Conservation (phyloP, 1,140 invertebrate species). For the Muscidifurax raptorellus region DNA sequence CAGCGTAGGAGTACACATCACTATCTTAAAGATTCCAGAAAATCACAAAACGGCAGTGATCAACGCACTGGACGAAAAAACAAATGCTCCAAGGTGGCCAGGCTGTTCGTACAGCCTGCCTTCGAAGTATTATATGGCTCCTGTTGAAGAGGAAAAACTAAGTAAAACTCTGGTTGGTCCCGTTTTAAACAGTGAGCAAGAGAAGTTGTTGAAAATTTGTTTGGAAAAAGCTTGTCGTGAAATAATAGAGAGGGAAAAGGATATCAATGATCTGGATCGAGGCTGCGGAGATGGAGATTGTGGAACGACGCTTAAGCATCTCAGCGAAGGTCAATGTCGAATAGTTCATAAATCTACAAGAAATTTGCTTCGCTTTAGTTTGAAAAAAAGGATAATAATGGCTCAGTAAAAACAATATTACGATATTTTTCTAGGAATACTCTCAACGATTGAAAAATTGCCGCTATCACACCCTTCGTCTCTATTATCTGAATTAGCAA, state of each 20-base stretch:
- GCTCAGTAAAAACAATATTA: background rate
- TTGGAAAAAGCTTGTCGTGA: slow-evolving; percentile 74
- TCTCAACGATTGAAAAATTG: slow-evolving; percentile 67
- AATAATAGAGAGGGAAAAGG: slow-evolving; percentile 77
- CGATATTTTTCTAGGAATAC: slow-evolving; percentile 62
- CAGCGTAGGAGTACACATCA: slow-evolving; percentile 87
- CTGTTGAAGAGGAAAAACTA: slow-evolving; percentile 45
- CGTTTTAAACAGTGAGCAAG: slow-evolving; percentile 65
- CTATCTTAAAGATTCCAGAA: slow-evolving; percentile 79
- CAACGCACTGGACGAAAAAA: slow-evolving; percentile 77
- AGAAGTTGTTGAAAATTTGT: slow-evolving; percentile 73
- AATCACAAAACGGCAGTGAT: slow-evolving; percentile 74
- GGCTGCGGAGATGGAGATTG: slow-evolving; percentile 90
- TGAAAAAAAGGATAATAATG: background rate
- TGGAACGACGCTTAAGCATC: slow-evolving; percentile 82
- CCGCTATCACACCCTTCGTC: slow-evolving; percentile 70
- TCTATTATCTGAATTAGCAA: slow-evolving; percentile 76
- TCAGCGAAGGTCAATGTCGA: slow-evolving; percentile 76
- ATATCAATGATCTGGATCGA: slow-evolving; percentile 84
- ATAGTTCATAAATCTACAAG: slow-evolving; percentile 12
- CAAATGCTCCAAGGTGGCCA: slow-evolving; percentile 79
- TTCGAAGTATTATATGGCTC: background rate
- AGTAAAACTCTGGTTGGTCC: slow-evolving; percentile 62
- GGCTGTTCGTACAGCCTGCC: slow-evolving; percentile 69
- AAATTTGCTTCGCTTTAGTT: background rate